These are phyloP conservation scores for Odontocolon sp. DNA, from an alignment of 2,888 invertebrate species.

Conservation along the genomic window DNA sequence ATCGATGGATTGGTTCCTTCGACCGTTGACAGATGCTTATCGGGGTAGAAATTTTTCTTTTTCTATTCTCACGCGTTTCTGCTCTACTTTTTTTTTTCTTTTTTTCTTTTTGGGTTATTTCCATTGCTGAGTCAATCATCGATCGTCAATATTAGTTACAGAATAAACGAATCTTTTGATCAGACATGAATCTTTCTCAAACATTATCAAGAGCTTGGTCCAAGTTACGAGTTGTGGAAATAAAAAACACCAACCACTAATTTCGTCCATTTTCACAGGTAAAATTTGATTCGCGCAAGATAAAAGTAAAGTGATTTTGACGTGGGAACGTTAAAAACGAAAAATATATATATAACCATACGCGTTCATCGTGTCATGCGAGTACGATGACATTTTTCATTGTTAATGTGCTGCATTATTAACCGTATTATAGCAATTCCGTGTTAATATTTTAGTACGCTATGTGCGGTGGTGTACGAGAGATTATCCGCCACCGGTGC, in stretches of 20 bases:
- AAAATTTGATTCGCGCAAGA: background rate
- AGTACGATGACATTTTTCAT: slow-evolving; percentile 43
- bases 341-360: background rate
- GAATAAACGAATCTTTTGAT: background rate
- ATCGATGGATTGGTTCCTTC: slow-evolving; percentile 39
- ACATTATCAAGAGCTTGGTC: background rate
- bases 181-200: background rate
- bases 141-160: background rate
- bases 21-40: slow-evolving; percentile 22
- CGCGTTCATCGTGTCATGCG: slow-evolving; percentile 17
- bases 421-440: slow-evolving; percentile 24
- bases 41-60: slow-evolving; percentile 12
- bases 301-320: slow-evolving; percentile 7
- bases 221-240: too few species aligned
- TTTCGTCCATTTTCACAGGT: background rate
- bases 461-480: background rate
- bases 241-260: background rate
- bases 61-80: background rate
- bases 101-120: too few species aligned
- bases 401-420: slow-evolving; percentile 40
- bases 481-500: slow-evolving; percentile 46
- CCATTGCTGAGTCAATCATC: background rate
- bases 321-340: slow-evolving; percentile 2
- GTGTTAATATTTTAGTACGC: slow-evolving; percentile 8
- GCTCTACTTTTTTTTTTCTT: background rate